Evolutionary conservation across 2,113 vertebrate genomes (phyloP).

Genomic region (Apteryx mantelli): DNA sequence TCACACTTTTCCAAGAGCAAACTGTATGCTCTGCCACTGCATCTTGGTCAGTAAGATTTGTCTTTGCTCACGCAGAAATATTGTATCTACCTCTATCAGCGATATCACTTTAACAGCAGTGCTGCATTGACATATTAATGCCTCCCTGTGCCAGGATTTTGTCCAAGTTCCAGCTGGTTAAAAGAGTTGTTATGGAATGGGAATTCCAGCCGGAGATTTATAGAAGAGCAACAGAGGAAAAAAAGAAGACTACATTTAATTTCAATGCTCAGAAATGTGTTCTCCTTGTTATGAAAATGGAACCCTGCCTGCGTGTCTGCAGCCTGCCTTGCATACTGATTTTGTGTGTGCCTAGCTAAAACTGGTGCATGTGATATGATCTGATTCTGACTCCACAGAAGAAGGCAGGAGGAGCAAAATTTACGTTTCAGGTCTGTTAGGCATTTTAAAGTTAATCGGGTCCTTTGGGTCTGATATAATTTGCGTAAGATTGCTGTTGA

Average conservation of each 20-base stretch:
- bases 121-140: neutral
- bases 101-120: constrained; percentile 26
- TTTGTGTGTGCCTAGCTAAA: constrained; percentile 38
- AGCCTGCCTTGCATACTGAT: neutral
- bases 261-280: constrained; percentile 50
- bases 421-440: constrained; percentile 67
- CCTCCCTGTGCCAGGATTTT: constrained; percentile 20
- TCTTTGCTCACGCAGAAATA: constrained; percentile 25
- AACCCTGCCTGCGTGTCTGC: neutral
- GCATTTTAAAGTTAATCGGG: constrained; percentile 75
- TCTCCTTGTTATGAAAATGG: constrained; percentile 63
- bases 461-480: constrained; percentile 77
- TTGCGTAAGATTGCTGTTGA: constrained; percentile 76
- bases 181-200: neutral
- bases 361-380: constrained; percentile 26
- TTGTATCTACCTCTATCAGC: neutral
- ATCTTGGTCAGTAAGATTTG: neutral
- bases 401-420: constrained; percentile 44
- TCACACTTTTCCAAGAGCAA: neutral
- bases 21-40: neutral
- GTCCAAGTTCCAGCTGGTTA: constrained; percentile 33
- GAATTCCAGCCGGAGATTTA: constrained; percentile 41
- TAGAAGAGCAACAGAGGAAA: neutral
- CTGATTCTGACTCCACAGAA: constrained; percentile 17
- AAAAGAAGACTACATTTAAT: constrained; percentile 25